Percentiles rank a stretch among this genome's conserved stretches.
These are phyloP conservation scores for Pempheris klunzingeri DNA, from an alignment of 2,797 vertebrate genomes.

Conservation along the genomic window DNA sequence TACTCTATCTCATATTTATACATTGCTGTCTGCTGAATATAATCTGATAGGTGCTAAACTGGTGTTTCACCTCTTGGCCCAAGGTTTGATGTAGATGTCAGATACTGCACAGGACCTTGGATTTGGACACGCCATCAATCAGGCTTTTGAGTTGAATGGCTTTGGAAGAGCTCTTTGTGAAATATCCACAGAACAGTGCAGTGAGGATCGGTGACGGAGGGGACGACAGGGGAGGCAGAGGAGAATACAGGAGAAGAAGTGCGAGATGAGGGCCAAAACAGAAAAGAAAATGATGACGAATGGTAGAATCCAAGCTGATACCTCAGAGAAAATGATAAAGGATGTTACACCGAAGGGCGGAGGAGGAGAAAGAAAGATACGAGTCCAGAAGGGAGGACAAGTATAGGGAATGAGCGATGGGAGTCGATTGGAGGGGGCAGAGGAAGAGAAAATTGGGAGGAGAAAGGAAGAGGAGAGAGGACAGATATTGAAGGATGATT, in stretches of 20 bases:
- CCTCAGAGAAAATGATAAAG: constrained; percentile 59
- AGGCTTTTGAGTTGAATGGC: neutral
- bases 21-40: constrained; percentile 15
- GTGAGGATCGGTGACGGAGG: neutral
- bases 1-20: constrained; percentile 30
- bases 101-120: neutral
- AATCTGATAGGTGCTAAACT: constrained; percentile 50
- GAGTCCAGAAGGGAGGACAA: constrained; percentile 63
- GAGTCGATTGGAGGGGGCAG: constrained; percentile 49
- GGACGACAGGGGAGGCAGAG: neutral
- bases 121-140: constrained; percentile 2
- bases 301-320: constrained; percentile 51
- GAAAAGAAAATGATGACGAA: constrained; percentile 60
- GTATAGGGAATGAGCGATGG: constrained; percentile 64
- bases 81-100: too few relatives aligned
- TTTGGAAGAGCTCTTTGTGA: constrained; percentile 9
- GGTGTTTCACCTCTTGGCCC: constrained; percentile 38
- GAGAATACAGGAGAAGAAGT: constrained; percentile 19
- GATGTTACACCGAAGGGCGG: constrained; percentile 35
- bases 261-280: constrained; percentile 17
- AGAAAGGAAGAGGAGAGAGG: constrained; percentile 44
- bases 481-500: constrained; percentile 67
- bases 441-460: constrained; percentile 49
- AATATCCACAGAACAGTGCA: constrained; percentile 14
- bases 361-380: constrained; percentile 46